Percentiles rank a stretch among this genome's conserved stretches.
Conservation (phyloP, 1,140 invertebrate genomes). For the Leptinotarsa defecta region DNA sequence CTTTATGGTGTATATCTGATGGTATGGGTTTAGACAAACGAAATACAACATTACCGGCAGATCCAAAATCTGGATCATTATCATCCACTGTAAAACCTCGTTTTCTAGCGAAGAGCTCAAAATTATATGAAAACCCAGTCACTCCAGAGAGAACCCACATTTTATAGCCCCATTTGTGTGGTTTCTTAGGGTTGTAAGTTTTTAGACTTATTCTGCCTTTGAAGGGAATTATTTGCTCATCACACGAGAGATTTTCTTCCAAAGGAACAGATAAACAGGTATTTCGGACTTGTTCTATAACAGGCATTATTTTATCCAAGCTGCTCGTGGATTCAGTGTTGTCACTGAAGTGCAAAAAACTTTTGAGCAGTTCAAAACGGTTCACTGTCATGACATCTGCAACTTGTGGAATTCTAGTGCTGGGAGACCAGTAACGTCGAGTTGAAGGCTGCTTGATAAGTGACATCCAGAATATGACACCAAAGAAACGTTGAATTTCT, state of each 20-base stretch:
- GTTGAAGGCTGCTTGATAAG: constrained; percentile 18
- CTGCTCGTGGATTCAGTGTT: constrained; percentile 14
- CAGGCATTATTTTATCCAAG: constrained; percentile 45
- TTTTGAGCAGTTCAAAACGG: background rate
- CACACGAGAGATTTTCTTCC: constrained; percentile 50
- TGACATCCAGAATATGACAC: constrained; percentile 7
- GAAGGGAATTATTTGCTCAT: constrained; percentile 55
- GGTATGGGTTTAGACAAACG: too few relatives aligned
- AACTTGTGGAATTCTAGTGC: constrained; percentile 14
- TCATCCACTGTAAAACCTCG: background rate
- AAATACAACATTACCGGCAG: background rate
- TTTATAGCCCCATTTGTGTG: constrained; percentile 58
- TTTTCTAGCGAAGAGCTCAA: constrained; percentile 50
- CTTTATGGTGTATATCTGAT: background rate
- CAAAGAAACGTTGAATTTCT: constrained; percentile 27
- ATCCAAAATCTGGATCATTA: background rate
- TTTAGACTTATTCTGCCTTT: constrained; percentile 53
- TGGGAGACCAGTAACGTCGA: constrained; percentile 15
- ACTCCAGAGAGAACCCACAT: constrained; percentile 51
- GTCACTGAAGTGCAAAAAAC: background rate
- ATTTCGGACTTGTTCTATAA: constrained; percentile 40
- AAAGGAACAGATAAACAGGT: constrained; percentile 33
- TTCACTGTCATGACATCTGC: constrained; percentile 41
- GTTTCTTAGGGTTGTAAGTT: constrained; percentile 56
- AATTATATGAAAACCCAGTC: constrained; percentile 54